Conservation (phyloP, 1,140 invertebrate species). For the Leptinotarsa texana region DNA sequence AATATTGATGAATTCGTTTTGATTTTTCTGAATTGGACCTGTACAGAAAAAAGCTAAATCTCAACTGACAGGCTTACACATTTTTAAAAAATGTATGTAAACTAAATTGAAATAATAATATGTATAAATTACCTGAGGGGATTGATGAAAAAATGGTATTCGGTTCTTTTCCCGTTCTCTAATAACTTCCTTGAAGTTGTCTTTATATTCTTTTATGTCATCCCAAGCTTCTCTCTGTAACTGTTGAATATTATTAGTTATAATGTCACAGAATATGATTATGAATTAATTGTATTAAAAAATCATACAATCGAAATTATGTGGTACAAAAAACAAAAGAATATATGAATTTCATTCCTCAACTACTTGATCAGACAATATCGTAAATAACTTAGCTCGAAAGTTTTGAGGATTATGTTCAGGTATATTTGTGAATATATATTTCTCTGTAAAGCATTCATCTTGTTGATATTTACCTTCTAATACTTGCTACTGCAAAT, state of each 20-base stretch:
- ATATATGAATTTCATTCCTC: too few species aligned
- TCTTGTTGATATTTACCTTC: too few species aligned
- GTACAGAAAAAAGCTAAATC: too few species aligned
- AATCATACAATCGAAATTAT: conserved; percentile 1
- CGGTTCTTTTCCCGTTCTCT: conserved; percentile 41
- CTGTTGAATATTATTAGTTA: conserved; percentile 27
- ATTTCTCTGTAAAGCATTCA: too few species aligned
- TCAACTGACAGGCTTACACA: too few species aligned
- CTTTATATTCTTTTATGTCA: conserved; percentile 45
- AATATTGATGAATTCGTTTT: too few species aligned
- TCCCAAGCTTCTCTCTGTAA: conserved; percentile 38
- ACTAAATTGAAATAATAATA: neutral
- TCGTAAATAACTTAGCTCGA: too few species aligned
- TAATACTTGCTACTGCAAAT: too few species aligned
- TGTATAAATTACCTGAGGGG: conserved; percentile 47
- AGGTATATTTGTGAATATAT: neutral
- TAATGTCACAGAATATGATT: neutral
- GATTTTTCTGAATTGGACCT: too few species aligned
- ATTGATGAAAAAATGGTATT: conserved; percentile 46
- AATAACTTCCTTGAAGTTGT: conserved; percentile 47
- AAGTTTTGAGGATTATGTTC: neutral
- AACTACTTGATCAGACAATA: too few species aligned
- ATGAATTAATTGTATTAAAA: neutral
- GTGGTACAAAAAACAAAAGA: too few species aligned
- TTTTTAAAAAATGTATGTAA: too few species aligned